Base-by-base conservation (phyloP, 2,113 vertebrate species). In the Cavia aperea region DNA sequence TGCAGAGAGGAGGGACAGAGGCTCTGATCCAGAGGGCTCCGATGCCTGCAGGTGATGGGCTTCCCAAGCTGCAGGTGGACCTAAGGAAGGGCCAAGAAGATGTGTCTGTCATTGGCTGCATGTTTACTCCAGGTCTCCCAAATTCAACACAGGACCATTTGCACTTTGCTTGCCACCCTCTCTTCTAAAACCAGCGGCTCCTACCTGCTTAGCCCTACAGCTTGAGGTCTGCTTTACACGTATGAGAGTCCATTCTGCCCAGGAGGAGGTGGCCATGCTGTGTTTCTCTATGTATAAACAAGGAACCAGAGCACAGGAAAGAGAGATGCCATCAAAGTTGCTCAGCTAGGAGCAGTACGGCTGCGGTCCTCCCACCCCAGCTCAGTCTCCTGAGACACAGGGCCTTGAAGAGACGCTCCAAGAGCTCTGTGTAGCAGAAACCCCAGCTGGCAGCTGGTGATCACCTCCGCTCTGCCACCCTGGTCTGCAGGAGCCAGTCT, bases 251-350 rank as follows among this genome's bases (percentile, higher is more conserved):
- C 77, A 54, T 21, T 15, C 29, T 36, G 77, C 75, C 31, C 31
- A 49, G 49, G 49, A 31, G 49, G 49, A 33, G 49, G 49, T 58
- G 29, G 49, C 46, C 77, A 21, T 18, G 8, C 29, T 49, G 29
- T 3, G 16, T 7, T 5, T 49, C 29, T 15, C 46, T 6, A 6
- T 4, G 7, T 49, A 49, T 21, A 31, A 54, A 54, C 49, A 0
- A 54, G 49, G 49, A 18, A 51, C 46, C 29, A 15, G 29, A 54
- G 21, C 10, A 49, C 26, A 54, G 49, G 19, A 7, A 19, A 29
- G 49, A 31, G 73, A 54, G 49, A 78, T 46, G 7, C 9, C 46
- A 16, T 49, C 49, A 33, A 72, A n/a, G 65, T 15, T 36, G 65
- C 65, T 36, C 31, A 66, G 65, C 65, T 33, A 33, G 65, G 65